A percentile compares a stretch with the other conserved stretches of the same genome.
phyloP scores from a whole-genome alignment of 1,140 invertebrate species.

The Streblospio benedicti region DNA sequence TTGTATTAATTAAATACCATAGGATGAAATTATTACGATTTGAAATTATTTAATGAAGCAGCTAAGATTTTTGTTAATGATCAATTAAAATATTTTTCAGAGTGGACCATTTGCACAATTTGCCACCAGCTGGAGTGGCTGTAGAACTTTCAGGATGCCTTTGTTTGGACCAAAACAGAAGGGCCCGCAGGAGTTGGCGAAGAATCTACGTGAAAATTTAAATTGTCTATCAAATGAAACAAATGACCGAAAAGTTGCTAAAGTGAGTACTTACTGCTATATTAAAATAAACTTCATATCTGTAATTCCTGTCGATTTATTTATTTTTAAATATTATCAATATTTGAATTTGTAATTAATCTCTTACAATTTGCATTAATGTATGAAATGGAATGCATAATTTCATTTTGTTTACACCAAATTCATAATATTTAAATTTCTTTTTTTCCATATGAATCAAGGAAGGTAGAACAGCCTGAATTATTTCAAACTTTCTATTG shows the following conservation, averaged over 20 bases:
- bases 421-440: too few species aligned
- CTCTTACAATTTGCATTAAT: neutral
- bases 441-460: too few species aligned
- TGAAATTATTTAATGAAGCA: too few species aligned
- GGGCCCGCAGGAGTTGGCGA: conserved; percentile 43
- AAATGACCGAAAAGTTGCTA: conserved; percentile 88
- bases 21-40: too few species aligned
- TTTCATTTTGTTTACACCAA: neutral
- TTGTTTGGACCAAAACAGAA: conserved; percentile 43
- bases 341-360: neutral
- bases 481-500: too few species aligned
- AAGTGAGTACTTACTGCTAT: conserved; percentile 51
- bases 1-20: too few species aligned
- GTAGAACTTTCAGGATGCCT: too few species aligned
- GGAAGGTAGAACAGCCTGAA: too few species aligned
- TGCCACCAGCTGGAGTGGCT: too few species aligned
- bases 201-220: conserved; percentile 37
- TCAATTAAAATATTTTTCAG: too few species aligned
- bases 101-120: too few species aligned
- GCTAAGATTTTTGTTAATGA: too few species aligned
- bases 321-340: neutral
- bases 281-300: neutral
- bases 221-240: conserved; percentile 18
- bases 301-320: neutral
- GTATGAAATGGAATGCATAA: neutral